phyloP scores from a whole-genome alignment of 2,888 invertebrate genomes.

The Aspidapion aeneum region DNA sequence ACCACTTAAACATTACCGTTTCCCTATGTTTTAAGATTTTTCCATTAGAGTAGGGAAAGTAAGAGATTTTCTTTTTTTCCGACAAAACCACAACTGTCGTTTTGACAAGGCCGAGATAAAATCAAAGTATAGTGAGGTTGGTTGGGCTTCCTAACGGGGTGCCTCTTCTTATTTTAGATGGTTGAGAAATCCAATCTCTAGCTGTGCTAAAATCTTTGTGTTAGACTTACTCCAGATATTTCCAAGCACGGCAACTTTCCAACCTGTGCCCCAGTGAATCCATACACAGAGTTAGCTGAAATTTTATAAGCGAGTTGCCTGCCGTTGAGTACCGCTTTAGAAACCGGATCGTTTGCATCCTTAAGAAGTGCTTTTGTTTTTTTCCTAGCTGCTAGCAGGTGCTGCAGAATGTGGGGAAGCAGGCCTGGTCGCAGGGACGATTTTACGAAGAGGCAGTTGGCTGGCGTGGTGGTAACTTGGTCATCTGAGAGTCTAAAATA shows the following conservation, averaged over 20 bases:
- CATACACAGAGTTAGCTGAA: constrained; percentile 99
- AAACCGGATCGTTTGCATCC: constrained; percentile 92
- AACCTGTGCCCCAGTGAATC: constrained; percentile 98
- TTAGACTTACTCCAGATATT: constrained; percentile 71
- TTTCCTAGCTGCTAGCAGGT: constrained; percentile 85
- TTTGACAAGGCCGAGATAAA: no score
- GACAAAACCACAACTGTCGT: no score
- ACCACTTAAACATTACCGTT: no score
- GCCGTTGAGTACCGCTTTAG: constrained; percentile 91
- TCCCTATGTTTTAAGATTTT: no score
- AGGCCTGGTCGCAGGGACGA: constrained; percentile 82
- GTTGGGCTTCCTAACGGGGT: no score
- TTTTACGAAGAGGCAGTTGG: constrained; percentile 90
- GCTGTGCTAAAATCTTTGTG: no score
- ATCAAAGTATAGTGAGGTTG: no score
- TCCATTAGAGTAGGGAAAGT: no score
- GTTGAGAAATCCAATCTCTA: no score
- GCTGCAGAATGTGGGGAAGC: constrained; percentile 93
- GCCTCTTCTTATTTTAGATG: no score
- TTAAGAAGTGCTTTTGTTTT: constrained; percentile 93
- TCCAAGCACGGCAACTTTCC: constrained; percentile 94
- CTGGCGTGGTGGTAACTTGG: constrained; percentile 85
- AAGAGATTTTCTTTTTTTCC: no score
- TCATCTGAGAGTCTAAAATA: constrained; percentile 53
- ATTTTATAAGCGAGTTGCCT: constrained; percentile 97